These are phyloP conservation scores for Andricus curvator DNA, from an alignment of 2,888 invertebrate genomes.

Conservation along the genomic window DNA sequence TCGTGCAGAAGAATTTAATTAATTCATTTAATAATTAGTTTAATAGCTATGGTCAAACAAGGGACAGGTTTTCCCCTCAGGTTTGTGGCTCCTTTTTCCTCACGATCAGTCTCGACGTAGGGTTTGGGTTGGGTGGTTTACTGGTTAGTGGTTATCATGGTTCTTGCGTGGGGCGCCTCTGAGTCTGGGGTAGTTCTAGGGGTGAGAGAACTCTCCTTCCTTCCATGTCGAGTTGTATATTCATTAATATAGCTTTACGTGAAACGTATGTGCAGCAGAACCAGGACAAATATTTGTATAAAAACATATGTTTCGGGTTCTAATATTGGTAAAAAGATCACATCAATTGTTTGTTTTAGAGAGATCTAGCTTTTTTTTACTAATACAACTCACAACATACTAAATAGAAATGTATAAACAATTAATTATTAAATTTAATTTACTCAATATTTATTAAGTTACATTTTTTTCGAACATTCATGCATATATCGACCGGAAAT, in stretches of 20 bases:
- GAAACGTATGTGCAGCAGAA: neutral
- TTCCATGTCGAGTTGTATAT: constrained; percentile 34
- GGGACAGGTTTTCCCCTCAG: neutral
- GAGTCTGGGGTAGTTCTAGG: constrained; percentile 63
- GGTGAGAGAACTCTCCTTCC: constrained; percentile 59
- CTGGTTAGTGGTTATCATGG: constrained; percentile 42
- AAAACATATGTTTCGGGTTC: neutral
- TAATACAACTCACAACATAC: too few relatives aligned
- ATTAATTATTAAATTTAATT: too few relatives aligned
- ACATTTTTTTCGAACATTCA: too few relatives aligned
- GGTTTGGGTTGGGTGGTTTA: constrained; percentile 43
- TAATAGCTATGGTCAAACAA: constrained; percentile 1
- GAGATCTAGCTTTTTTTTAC: neutral
- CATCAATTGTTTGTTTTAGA: neutral
- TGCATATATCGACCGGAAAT: too few relatives aligned
- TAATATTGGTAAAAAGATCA: neutral
- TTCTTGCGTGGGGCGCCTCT: constrained; percentile 61
- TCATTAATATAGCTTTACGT: neutral
- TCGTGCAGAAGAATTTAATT: constrained; percentile 10
- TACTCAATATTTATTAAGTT: too few relatives aligned
- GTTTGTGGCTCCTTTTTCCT: neutral
- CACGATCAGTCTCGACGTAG: neutral
- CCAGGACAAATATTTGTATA: neutral
- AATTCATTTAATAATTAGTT: constrained; percentile 11
- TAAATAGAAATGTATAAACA: too few relatives aligned